Base-by-base conservation (phyloP, 2,888 invertebrate genomes). In the Mylabris sibirica region DNA sequence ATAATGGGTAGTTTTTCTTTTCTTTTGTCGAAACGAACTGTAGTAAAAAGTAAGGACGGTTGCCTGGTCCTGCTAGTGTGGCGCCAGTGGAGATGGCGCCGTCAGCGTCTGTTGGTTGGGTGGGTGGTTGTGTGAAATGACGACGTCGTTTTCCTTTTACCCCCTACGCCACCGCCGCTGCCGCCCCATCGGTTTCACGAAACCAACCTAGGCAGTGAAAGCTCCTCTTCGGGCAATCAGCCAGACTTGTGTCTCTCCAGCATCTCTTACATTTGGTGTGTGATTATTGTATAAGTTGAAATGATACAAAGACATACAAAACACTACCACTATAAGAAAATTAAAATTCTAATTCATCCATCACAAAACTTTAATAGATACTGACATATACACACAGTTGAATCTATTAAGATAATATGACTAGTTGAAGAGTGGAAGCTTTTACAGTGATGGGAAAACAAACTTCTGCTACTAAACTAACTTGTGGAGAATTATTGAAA, bases 1-100 rank as follows among this genome's bases (percentile, higher is more conserved):
- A 84, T 84, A 84, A 84, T 84, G 84, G 84, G 82, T 82, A 82
- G 84, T 83, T 84, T 84, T 83, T 83, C 84, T 82, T 44, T 83
- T 81, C 83, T 80, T 82, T 82, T 81, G 82, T 81, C 80, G 80
- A 79, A 76, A 78, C 76, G 75, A 80, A 80, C 78, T 77, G 82
- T 79, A 80, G 82, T 83, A 84, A 84, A 84, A 84, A 84, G 83
- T 83, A 81, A 83, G 83, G 82, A 83, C 81, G 82, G 80, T 81
- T 82, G 80, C 79, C 77, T 80, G 53, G 53, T 76, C 78, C 79
- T 78, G 79, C 75, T 75, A 75, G 80, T 79, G 80, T 79, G 84
- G 83, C 84, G 84, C 83, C 84, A 81, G 77, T 72, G 74, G 70
- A 77, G 77, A 76, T 79, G 80, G 79, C 81, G 81, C 79, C 80